Evolutionary conservation across 2,797 vertebrate genomes (phyloP), one percentile per base, ranked within the genome.

Genomic region (Diplodus sargus): DNA sequence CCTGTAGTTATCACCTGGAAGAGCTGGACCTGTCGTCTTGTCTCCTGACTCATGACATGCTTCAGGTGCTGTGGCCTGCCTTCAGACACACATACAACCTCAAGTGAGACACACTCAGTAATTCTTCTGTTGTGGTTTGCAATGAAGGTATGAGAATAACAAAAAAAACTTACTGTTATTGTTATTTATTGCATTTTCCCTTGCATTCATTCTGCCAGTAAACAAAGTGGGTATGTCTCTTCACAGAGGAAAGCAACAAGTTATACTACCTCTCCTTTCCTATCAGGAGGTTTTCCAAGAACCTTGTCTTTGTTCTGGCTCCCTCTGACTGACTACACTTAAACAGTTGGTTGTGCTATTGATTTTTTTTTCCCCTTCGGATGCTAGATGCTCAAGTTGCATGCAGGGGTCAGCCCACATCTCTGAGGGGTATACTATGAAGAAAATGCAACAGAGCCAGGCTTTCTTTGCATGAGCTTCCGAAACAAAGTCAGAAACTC

Each of bases 1-100:
- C 9, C 14, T 78, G 91, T 11, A 94, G 92, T 68, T 94, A 91
- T 2, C 89, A 92, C 9, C 93, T 99, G 70, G 90, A 97, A 1
- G 95, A 96, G 75, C 95, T 98, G 89, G 95, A 98, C 93, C 92
- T 99, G 68, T 96, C 96, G 23, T 97, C 96, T 53, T 99, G 98
- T 86, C 95, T 97, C 79, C 93, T 99, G 18, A 97, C 95, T 30
- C 73, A 91, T 0, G 70, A 93, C 13, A 91, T 95, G 83, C 84
- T 99, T 61, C 90, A 84, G 69, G 96, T 94, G 1, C 94, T 99
- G 56, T 81, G 78, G 79, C 96, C 97, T 0, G 95, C 98, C 78
- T 95, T 99, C 71, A 93, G 94, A 76, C 96, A 97, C 51, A 95
- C 97, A 62, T 95, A 59, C 54, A 93, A 93, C 76, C 95, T 99